A percentile compares a stretch with the other conserved stretches of the same genome.
phyloP scores from a whole-genome alignment of 2,888 invertebrate species.

The Macaria notata region DNA sequence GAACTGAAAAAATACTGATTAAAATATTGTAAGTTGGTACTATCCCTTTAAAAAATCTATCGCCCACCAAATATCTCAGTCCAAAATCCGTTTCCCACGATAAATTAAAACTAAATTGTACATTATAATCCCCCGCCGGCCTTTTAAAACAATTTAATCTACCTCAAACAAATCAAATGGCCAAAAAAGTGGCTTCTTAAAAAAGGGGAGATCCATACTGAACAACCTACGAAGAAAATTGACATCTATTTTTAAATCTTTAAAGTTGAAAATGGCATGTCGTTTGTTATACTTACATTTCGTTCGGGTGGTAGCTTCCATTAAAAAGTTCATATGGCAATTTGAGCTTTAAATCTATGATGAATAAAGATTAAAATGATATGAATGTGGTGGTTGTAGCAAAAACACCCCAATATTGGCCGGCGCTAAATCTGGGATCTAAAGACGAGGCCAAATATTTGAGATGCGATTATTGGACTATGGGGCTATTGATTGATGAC shows the following conservation, averaged over 20 bases:
- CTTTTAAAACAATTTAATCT: constrained; percentile 36
- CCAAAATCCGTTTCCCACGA: constrained; percentile 24
- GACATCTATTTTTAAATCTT: neutral
- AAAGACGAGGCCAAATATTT: constrained; percentile 69
- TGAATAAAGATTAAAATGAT: constrained; percentile 1
- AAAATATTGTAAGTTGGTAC: too few species aligned
- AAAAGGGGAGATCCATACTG: constrained; percentile 7
- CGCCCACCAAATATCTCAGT: neutral
- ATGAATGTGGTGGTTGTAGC: constrained; percentile 25
- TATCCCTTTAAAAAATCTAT: too few species aligned
- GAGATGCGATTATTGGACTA: constrained; percentile 64
- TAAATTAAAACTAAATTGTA: constrained; percentile 29
- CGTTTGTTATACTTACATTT: neutral
- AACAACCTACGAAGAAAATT: neutral
- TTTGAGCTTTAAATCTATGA: neutral
- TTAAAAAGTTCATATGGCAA: neutral
- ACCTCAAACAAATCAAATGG: constrained; percentile 32
- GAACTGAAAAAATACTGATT: too few species aligned
- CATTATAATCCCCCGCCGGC: constrained; percentile 28
- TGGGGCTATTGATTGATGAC: constrained; percentile 66
- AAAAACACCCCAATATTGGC: constrained; percentile 28
- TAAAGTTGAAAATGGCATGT: too few species aligned
- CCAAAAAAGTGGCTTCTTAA: constrained; percentile 23
- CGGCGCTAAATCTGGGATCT: constrained; percentile 64
- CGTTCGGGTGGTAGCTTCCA: too few species aligned